Conservation (phyloP, 2,113 vertebrate genomes). For the Euleptes europaea region DNA sequence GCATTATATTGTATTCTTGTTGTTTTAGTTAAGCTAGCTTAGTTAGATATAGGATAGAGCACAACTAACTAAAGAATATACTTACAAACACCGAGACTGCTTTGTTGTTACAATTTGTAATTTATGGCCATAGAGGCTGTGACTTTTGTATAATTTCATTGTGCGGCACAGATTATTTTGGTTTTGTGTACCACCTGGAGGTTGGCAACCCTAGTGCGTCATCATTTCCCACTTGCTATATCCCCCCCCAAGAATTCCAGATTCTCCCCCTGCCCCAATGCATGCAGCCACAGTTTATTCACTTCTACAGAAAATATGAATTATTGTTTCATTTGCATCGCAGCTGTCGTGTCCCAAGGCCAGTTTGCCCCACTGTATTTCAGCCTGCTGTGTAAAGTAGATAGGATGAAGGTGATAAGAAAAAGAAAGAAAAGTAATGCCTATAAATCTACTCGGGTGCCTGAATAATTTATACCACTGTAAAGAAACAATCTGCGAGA, state of each 20-base stretch:
- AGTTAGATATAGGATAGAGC: too few relatives aligned
- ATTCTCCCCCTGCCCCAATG: not conserved
- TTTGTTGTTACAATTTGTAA: too few relatives aligned
- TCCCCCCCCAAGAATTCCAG: not conserved
- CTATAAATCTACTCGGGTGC: not conserved
- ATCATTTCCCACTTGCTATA: too few relatives aligned
- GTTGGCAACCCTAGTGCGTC: too few relatives aligned
- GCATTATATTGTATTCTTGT: too few relatives aligned
- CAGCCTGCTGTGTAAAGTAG: slow-evolving; percentile 30
- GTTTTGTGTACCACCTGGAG: too few relatives aligned
- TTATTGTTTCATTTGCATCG: slow-evolving; percentile 7
- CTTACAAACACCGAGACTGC: too few relatives aligned
- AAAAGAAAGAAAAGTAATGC: fast-evolving
- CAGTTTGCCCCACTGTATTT: slow-evolving; percentile 6
- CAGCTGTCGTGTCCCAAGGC: slow-evolving; percentile 24
- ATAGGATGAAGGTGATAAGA: slow-evolving; percentile 28
- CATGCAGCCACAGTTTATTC: not conserved
- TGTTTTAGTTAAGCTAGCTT: too few relatives aligned
- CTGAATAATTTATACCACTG: slow-evolving; percentile 56
- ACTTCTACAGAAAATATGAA: not conserved
- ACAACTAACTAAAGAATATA: too few relatives aligned
- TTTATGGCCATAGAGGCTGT: too few relatives aligned
- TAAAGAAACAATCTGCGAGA: not conserved
- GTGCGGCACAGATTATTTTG: too few relatives aligned
- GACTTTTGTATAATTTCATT: too few relatives aligned